Evolutionary conservation across 53 echinoderm and acorn worm genomes (phyloP), one percentile per base, ranked within the genome.

Genomic region (Zoroaster sp.): DNA sequence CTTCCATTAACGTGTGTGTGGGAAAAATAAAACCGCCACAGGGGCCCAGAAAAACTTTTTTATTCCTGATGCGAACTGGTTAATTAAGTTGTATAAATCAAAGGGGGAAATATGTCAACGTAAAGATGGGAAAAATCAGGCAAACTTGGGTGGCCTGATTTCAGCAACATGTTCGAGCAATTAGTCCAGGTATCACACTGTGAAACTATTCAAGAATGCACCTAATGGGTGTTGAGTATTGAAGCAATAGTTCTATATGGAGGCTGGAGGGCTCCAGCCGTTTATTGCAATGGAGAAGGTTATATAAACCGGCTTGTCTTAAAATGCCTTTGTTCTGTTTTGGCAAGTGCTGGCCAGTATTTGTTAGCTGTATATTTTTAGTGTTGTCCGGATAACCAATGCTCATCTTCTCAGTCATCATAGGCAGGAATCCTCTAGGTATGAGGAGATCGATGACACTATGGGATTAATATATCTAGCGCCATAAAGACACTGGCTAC

Each of bases 61-160:
- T n/a, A n/a, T n/a, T n/a, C n/a, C n/a, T n/a, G n/a, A n/a, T n/a
- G n/a, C n/a, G n/a, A n/a, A n/a, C n/a, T n/a, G n/a, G n/a, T n/a
- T n/a, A n/a, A n/a, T n/a, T n/a, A n/a, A n/a, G n/a, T n/a, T n/a
- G n/a, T n/a, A n/a, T 66, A 28, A 28, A 21, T 21, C 31, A 25
- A 41, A 74, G 28, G 40, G 14, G 28, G 12, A 30, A 45, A 39
- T 18, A 42, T n/a, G 43, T 28, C 40, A 45, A 74, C n/a, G 12
- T 20, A 43, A 43, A 7, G 45, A 34, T 45, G 28, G 46, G 18
- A 12, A 8, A 18, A 2, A 76, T 32, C 47, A 30, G 31, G 51
- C 85, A 18, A 85, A 70, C 85, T n/a, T 85, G 85, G 85, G 85
- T 85, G 85, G 85, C 71, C 85, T 44, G 33, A 82, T 82, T 82